A percentile compares a stretch with the other conserved stretches of the same genome.
Evolutionary conservation across 2,888 invertebrate genomes (phyloP).

Genomic region (Tiliacea citrago): DNA sequence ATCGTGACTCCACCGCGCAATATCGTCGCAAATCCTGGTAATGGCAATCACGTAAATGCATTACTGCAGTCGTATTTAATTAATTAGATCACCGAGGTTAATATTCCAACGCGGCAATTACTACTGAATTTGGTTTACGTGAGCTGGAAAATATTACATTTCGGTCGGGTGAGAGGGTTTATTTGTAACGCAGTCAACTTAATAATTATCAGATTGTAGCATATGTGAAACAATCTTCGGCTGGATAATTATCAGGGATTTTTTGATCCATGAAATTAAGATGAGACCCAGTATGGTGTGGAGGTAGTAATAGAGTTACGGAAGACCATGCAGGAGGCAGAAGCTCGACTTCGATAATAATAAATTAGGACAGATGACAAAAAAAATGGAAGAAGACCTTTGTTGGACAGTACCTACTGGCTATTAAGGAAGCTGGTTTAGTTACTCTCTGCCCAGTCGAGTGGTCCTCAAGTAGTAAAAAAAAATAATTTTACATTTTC

Average conservation of each 20-base stretch:
- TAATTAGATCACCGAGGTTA: conserved; percentile 1
- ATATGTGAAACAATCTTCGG: too few species aligned
- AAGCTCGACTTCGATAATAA: background rate
- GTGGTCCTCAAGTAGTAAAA: background rate
- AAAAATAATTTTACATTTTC: background rate
- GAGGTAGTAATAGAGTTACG: background rate
- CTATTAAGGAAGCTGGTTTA: background rate
- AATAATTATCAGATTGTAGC: background rate
- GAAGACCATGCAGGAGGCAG: background rate
- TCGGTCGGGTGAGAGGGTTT: background rate
- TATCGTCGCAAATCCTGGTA: background rate
- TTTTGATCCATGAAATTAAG: background rate
- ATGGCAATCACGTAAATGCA: conserved; percentile 11
- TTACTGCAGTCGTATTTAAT: conserved; percentile 8
- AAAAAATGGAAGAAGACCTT: background rate
- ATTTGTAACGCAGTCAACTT: background rate
- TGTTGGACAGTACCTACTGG: background rate
- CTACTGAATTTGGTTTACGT: background rate
- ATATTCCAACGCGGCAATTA: background rate
- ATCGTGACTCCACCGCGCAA: background rate
- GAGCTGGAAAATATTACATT: background rate
- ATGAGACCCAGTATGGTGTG: background rate
- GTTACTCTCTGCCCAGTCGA: background rate
- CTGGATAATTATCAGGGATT: background rate
- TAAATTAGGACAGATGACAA: background rate